phyloP scores from a whole-genome alignment of 2,113 vertebrate genomes.

The Thermophis baileyi region DNA sequence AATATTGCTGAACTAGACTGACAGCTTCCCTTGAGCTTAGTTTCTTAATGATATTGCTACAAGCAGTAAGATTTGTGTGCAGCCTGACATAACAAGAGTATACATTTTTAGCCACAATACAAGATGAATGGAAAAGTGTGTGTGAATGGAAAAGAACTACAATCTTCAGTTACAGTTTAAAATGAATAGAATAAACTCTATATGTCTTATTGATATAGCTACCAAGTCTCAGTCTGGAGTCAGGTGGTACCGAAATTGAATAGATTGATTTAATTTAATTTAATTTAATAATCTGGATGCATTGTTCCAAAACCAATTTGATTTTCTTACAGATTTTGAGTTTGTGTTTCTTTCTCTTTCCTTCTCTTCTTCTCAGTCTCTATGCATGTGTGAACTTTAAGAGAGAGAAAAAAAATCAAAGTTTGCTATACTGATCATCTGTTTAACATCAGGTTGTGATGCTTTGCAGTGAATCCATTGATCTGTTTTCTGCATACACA shows the following conservation, averaged over 20 bases:
- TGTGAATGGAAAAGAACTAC: not conserved
- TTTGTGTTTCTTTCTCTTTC: not conserved
- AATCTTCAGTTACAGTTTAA: not conserved
- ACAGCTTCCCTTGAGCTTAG: not conserved
- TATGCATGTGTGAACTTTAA: not conserved
- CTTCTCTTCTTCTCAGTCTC: not conserved
- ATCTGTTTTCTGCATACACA: not conserved
- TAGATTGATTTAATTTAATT: not conserved
- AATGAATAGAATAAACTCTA: not conserved
- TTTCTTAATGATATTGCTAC: not conserved
- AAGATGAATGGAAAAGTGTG: not conserved
- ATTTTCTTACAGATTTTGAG: too few species aligned
- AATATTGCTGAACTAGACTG: not conserved
- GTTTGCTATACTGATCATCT: not conserved
- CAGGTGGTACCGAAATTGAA: not conserved
- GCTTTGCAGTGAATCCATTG: not conserved
- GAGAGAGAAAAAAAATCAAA: not conserved
- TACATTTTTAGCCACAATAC: not conserved
- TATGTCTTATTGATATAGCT: not conserved
- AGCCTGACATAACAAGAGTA: not conserved
- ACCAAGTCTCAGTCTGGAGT: not conserved
- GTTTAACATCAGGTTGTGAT: not conserved
- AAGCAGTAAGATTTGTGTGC: not conserved
- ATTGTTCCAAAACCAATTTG: not conserved
- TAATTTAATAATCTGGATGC: not conserved